phyloP scores from a whole-genome alignment of 2,888 invertebrate genomes.

The Trilocha varians region DNA sequence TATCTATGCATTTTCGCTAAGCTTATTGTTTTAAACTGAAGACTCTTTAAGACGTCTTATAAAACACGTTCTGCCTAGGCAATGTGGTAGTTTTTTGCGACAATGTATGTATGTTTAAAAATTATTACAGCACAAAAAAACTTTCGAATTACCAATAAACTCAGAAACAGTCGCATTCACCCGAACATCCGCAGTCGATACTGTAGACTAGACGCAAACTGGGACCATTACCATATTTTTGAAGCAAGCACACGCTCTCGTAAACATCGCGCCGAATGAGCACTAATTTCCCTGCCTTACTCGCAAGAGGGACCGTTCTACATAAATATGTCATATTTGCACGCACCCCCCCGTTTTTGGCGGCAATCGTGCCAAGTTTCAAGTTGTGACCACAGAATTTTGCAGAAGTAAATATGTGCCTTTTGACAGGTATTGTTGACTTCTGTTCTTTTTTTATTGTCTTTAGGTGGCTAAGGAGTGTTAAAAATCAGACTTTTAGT shows the following conservation, averaged over 20 bases:
- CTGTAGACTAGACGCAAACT: constrained; percentile 29
- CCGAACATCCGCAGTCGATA: constrained; percentile 34
- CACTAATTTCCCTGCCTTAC: constrained; percentile 55
- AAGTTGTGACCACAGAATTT: constrained; percentile 28
- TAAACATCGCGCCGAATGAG: constrained; percentile 64
- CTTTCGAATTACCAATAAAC: not conserved
- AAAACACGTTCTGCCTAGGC: no score
- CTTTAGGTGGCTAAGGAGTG: no score
- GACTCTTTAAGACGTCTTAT: no score
- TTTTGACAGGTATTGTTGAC: no score
- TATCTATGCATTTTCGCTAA: no score
- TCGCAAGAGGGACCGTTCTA: constrained; percentile 43
- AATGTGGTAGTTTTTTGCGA: no score
- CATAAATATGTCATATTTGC: constrained; percentile 72
- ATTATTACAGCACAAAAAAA: not conserved
- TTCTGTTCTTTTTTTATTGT: no score
- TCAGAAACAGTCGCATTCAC: constrained; percentile 7
- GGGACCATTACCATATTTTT: constrained; percentile 57
- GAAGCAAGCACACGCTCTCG: constrained; percentile 44
- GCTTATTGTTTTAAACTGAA: no score
- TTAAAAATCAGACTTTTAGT: no score
- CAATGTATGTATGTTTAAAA: no score
- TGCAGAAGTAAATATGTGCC: no score
- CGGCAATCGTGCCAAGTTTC: constrained; percentile 42
- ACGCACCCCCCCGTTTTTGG: constrained; percentile 34